Evolutionary conservation across 2,113 vertebrate genomes (phyloP).

Genomic region (Trichechus manatus): DNA sequence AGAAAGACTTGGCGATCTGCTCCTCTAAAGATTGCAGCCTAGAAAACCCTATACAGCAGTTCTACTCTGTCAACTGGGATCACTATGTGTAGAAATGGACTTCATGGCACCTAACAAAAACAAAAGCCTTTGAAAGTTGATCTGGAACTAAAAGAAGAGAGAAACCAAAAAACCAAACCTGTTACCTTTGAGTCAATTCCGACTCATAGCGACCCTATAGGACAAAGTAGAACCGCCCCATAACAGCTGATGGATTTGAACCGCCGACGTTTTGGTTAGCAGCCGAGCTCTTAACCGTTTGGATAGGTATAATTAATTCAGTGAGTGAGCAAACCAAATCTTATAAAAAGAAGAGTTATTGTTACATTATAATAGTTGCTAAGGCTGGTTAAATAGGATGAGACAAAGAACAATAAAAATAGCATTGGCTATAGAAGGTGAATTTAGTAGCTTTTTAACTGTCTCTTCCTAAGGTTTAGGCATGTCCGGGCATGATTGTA

Average conservation of each 20-base stretch:
- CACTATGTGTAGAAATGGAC: neutral
- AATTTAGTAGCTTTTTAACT: neutral
- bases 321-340: constrained; percentile 28
- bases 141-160: neutral
- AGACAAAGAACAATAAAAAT: constrained; percentile 11
- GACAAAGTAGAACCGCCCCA: too few relatives aligned
- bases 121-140: neutral
- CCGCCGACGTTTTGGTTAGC: too few relatives aligned
- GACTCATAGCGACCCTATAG: neutral
- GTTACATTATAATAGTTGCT: neutral
- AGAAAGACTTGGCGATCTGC: neutral
- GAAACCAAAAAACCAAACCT: too few relatives aligned
- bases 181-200: neutral
- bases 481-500: too few relatives aligned
- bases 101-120: too few relatives aligned
- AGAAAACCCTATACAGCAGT: neutral
- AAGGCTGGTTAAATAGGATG: neutral
- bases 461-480: neutral
- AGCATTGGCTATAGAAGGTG: neutral
- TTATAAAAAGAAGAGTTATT: neutral
- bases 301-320: neutral
- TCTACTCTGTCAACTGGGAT: neutral
- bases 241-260: too few relatives aligned
- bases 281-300: too few relatives aligned
- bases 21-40: neutral